A percentile compares a stretch with the other conserved stretches of the same genome.
Conservation (phyloP, 1,140 invertebrate genomes). For the Cyrtorhinus lividipennis region DNA sequence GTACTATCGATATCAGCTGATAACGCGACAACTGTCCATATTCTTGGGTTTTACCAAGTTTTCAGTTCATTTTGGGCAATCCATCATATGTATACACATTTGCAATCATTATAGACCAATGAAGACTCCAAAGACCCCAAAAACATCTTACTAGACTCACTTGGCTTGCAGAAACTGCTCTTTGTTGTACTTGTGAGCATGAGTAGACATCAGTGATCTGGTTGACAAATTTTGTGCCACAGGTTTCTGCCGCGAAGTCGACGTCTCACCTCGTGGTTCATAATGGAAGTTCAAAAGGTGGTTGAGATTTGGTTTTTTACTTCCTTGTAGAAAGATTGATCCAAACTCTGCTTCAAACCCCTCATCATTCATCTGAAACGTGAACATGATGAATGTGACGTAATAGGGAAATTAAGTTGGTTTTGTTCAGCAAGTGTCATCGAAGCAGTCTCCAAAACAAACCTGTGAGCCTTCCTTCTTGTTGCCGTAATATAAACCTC, state of each 20-base stretch:
- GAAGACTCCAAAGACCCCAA: too few relatives aligned
- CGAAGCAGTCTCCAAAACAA: too few relatives aligned
- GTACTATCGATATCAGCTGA: too few relatives aligned
- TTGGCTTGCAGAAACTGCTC: slow-evolving; percentile 88
- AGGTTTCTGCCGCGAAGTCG: background rate
- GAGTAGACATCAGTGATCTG: slow-evolving; percentile 29
- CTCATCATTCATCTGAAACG: slow-evolving; percentile 32
- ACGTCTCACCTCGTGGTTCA: slow-evolving; percentile 36
- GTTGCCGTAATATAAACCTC: slow-evolving; percentile 47
- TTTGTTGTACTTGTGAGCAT: slow-evolving; percentile 66
- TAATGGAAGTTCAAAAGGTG: slow-evolving; percentile 82
- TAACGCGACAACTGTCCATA: too few relatives aligned
- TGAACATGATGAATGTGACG: slow-evolving; percentile 17
- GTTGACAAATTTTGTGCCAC: slow-evolving; percentile 18
- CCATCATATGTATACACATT: too few relatives aligned
- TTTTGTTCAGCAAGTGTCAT: too few relatives aligned
- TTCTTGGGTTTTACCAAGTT: too few relatives aligned
- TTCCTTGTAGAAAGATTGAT: slow-evolving; percentile 62
- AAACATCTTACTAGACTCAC: slow-evolving; percentile 38
- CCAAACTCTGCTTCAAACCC: slow-evolving; percentile 55
- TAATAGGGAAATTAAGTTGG: too few relatives aligned
- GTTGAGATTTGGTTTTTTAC: slow-evolving; percentile 82
- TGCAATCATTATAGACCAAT: too few relatives aligned
- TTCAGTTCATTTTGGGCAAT: too few relatives aligned
- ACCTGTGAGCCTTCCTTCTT: slow-evolving; percentile 41